These are phyloP conservation scores for Tenebrio molitor DNA, from an alignment of 1,140 invertebrate species.

Conservation along the genomic window DNA sequence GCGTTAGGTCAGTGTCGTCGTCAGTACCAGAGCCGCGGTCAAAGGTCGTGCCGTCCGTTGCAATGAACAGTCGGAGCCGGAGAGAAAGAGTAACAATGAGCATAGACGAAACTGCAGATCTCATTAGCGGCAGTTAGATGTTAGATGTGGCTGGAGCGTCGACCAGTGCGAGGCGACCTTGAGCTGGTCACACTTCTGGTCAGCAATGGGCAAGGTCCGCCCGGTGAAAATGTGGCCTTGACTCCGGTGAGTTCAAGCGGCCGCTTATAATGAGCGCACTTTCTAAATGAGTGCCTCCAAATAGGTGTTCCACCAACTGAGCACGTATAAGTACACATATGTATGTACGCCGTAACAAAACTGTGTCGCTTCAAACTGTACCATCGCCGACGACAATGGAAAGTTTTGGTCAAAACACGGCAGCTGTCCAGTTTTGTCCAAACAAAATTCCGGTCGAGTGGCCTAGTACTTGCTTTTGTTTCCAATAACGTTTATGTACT, in stretches of 20 bases:
- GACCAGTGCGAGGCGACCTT: constrained; percentile 56
- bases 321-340: not conserved
- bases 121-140: constrained; percentile 41
- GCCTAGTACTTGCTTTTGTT: too few species aligned
- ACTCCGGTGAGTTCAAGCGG: constrained; percentile 57
- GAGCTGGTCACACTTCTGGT: constrained; percentile 63
- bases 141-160: constrained; percentile 30
- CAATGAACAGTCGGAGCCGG: too few species aligned
- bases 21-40: too few species aligned
- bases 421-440: too few species aligned
- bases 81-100: too few species aligned
- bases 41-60: too few species aligned
- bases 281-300: constrained; percentile 56
- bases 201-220: constrained; percentile 62
- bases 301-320: not conserved
- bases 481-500: too few species aligned
- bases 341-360: not conserved
- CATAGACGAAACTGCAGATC: constrained; percentile 34
- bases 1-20: too few species aligned
- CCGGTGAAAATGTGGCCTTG: constrained; percentile 63
- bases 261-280: constrained; percentile 58
- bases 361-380: not conserved
- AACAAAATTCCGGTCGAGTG: too few species aligned
- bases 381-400: constrained; percentile 8
- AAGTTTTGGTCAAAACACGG: not conserved